phyloP scores from a whole-genome alignment of 2,888 invertebrate species.

The Dynastes grantii region DNA sequence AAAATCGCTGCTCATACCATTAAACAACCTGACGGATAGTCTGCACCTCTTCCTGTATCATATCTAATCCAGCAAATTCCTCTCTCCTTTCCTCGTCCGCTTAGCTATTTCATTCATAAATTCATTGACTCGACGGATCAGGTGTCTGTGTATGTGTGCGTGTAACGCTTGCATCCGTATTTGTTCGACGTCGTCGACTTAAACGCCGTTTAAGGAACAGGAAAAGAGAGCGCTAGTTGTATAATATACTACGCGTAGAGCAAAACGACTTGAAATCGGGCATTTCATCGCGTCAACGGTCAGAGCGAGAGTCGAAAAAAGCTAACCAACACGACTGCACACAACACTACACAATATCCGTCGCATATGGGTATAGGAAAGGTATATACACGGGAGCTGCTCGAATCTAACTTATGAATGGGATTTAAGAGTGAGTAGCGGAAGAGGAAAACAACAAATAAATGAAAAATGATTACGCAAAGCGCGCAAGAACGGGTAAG shows the following conservation, averaged over 20 bases:
- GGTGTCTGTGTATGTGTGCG: conserved; percentile 8
- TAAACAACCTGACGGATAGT: conserved; percentile 18
- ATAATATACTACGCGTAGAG: conserved; percentile 10
- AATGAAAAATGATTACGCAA: conserved; percentile 44
- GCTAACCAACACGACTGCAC: conserved; percentile 3
- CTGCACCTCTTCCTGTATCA: conserved; percentile 30
- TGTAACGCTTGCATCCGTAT: conserved; percentile 22
- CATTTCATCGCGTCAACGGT: conserved; percentile 25
- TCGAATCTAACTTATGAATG: conserved; percentile 30
- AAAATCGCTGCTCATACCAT: not conserved
- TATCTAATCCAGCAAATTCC: conserved; percentile 27
- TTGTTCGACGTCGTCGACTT: conserved; percentile 14
- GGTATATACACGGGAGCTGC: not conserved
- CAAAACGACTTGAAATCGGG: conserved; percentile 20
- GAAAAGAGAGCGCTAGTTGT: conserved; percentile 14
- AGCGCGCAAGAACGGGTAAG: conserved; percentile 40
- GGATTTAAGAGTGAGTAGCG: conserved; percentile 36
- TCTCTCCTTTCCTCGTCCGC: conserved; percentile 8
- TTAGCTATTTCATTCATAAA: conserved; percentile 37
- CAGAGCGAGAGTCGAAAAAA: conserved; percentile 19
- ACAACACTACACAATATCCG: too few species aligned
- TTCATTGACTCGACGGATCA: conserved; percentile 45
- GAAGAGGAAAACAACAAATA: conserved; percentile 50
- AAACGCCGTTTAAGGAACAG: conserved; percentile 7
- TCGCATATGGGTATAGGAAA: not conserved